Base-by-base conservation (phyloP, 30 jellyfish, hydroid and myxozoan genomes). In the Turritopsis dohrnii region DNA sequence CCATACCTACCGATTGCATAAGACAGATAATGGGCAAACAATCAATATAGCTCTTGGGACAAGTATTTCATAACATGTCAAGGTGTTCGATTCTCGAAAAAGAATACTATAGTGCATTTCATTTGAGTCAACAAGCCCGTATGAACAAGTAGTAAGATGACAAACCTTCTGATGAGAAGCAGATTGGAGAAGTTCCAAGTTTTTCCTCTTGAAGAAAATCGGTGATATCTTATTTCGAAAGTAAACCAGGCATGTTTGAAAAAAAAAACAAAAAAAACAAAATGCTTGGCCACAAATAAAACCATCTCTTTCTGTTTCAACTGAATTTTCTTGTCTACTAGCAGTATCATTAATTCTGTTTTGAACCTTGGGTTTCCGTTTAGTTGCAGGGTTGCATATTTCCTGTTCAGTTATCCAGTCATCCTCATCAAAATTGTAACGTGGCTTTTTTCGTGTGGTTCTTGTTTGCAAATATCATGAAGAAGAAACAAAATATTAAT, bases 11-110 rank as follows among this genome's bases (percentile, higher is more conserved):
- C 96, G 82, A 79, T 76, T 88, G 65, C 82, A 65, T 5, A 88
- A 69, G 16, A 88, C 96, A 18, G 96, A 88, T 27, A 88, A 65
- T 20, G 96, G 96, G 29, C 96, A 88, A 21, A 88, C 81, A 24
- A 88, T 81, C 27, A 88, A 72, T 19, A 90, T 88, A 21, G 96
- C 96, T 28, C 96, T 75, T 27, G 96, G 75, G 53, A 90, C 96
- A 75, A 72, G 79, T 29, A 85, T 66, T 27, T 86, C 72, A 85
- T 28, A 86, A 13, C 83, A 8, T 52, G 53, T 26, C 17, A n/a
- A 79, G 52, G 72, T 27, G 22, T 9, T 23, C 8, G 65, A n/a
- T 74, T 74, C 83, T 74, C 9, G 24, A 74, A 27, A 74, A 74
- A 74, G n/a, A n/a, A n/a, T 16, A 18, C 18, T 16, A 54, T 18